Conservation (phyloP, 2,113 vertebrate genomes). For the Ptychochromis oligacanthus region DNA sequence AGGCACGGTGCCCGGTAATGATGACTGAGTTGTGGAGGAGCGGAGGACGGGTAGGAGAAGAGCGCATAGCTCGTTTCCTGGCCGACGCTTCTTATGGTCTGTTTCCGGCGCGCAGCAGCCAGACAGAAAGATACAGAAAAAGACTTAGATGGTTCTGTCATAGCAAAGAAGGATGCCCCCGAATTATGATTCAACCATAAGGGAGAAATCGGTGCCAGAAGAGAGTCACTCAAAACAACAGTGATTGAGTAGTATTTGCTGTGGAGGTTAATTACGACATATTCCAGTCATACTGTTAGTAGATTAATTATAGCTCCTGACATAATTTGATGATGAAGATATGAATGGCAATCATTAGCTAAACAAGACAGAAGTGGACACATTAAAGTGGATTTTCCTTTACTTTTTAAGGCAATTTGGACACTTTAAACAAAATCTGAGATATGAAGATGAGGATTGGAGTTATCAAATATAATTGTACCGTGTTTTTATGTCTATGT, state of each 20-base stretch:
- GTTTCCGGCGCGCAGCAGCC: slow-evolving; percentile 70
- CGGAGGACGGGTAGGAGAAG: slow-evolving; percentile 70
- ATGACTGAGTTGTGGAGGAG: slow-evolving; percentile 76
- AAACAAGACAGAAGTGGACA: neutral
- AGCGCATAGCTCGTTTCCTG: slow-evolving; percentile 70
- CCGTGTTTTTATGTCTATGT: neutral
- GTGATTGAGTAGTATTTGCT: slow-evolving; percentile 32
- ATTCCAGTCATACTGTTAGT: slow-evolving; percentile 25
- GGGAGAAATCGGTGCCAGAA: slow-evolving; percentile 24
- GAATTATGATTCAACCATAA: slow-evolving; percentile 63
- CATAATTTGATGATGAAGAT: slow-evolving; percentile 50
- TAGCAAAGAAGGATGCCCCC: slow-evolving; percentile 64
- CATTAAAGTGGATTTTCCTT: neutral
- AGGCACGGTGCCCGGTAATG: slow-evolving; percentile 71
- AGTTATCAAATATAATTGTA: neutral
- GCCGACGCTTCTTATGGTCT: slow-evolving; percentile 65
- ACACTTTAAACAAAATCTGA: neutral
- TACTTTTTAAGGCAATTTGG: neutral
- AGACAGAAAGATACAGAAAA: slow-evolving; percentile 47
- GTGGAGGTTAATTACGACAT: slow-evolving; percentile 39
- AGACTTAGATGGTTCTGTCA: slow-evolving; percentile 32
- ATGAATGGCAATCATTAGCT: neutral
- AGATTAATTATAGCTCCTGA: slow-evolving; percentile 48
- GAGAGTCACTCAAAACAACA: slow-evolving; percentile 44
- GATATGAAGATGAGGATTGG: neutral